Conservation (phyloP, 2,888 invertebrate genomes). For the Drosophila formosana region DNA sequence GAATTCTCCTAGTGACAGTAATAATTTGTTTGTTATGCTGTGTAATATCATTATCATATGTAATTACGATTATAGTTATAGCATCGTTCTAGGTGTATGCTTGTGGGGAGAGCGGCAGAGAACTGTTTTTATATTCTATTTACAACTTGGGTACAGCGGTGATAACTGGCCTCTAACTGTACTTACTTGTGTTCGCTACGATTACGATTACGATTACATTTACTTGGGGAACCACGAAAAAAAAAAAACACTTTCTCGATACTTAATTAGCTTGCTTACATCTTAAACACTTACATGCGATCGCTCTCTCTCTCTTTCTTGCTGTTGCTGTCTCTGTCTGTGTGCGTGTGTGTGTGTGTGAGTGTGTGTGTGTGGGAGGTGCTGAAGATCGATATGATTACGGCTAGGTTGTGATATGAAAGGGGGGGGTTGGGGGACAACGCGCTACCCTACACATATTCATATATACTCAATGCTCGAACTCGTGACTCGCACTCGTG, state of each 20-base stretch:
- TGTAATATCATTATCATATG: slow-evolving; percentile 43
- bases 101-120: not conserved
- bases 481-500: not conserved
- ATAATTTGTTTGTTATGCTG: slow-evolving; percentile 15
- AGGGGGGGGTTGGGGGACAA: slow-evolving; percentile 4
- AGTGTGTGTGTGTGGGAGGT: not conserved
- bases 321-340: slow-evolving; percentile 1
- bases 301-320: slow-evolving; percentile 21
- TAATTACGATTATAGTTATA: slow-evolving; percentile 20
- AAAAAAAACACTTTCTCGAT: slow-evolving; percentile 43
- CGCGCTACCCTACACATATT: slow-evolving; percentile 48
- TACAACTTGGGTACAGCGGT: slow-evolving; percentile 49
- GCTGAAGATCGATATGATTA: slow-evolving; percentile 45
- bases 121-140: slow-evolving; percentile 41
- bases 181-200: slow-evolving; percentile 22
- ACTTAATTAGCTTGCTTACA: slow-evolving; percentile 61
- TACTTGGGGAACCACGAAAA: slow-evolving; percentile 9
- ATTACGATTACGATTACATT: slow-evolving; percentile 8
- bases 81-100: not conserved
- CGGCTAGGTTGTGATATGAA: slow-evolving; percentile 47
- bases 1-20: slow-evolving; percentile 23
- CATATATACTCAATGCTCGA: slow-evolving; percentile 31
- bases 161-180: not conserved
- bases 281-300: slow-evolving; percentile 63
- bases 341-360: not conserved